Evolutionary conservation across 2,113 vertebrate species (phyloP), one percentile per base, ranked within the genome.

Genomic region (Ceyx cyanopectus): DNA sequence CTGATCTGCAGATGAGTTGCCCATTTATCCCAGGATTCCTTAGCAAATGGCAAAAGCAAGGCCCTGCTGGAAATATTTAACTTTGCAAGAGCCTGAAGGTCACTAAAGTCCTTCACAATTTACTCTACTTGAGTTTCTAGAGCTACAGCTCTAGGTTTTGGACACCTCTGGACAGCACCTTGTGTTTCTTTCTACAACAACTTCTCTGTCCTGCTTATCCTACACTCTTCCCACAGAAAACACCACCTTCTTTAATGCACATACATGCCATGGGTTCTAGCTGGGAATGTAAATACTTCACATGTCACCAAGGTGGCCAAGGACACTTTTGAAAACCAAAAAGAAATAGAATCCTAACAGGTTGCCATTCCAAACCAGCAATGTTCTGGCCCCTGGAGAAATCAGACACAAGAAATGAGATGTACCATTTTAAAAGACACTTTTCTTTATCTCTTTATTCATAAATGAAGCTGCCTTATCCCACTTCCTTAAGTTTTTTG

Each of bases 41-140:
- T 53, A 60, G 41, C 68, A 95, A 93, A 78, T 19, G 40, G 76
- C 78, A 94, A 96, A 92, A 96, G 24, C 89, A 96, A 95, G 73
- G 57, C 81, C 76, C 17, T 68, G 60, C 34, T 89, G 23, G 67
- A 95, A 48, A 11, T 22, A 80, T 41, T 87, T 92, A 85, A 57
- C 21, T 81, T 68, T 68, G 9, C 40, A 48, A 81, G 48, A 65
- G 23, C 14, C 61, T 67, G 81, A 87, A 92, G 24, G 43, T 34
- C 46, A 70, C 11, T 6, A 30, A 80, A 83, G 18, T 11, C 1
- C 37, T 86, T 83, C 60, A n/a, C 29, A 78, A 83, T 43, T 77
- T 63, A 43, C 62, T 91, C 43, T 54, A 2, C 24, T 72, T 2
- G 2, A 30, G 17, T 56, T 77, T 66, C 50, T 51, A 80, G 41